A percentile compares a stretch with the other conserved stretches of the same genome.
Evolutionary conservation across 2,113 vertebrate genomes (phyloP).

Genomic region (Tinamus guttatus): DNA sequence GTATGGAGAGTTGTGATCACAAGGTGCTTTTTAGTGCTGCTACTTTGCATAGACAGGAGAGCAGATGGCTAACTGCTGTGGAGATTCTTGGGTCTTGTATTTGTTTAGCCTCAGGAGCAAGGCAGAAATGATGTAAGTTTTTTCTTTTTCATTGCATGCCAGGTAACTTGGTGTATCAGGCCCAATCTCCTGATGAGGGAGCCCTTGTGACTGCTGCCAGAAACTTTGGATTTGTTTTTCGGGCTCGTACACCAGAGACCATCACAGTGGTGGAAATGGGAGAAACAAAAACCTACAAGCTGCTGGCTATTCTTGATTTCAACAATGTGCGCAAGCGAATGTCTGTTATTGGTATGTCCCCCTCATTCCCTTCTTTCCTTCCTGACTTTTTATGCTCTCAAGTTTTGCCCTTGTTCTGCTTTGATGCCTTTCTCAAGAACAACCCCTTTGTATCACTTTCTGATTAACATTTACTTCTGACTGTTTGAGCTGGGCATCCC

Average conservation of each 20-base stretch:
- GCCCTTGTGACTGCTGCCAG: slow-evolving; percentile 94
- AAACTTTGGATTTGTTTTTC: slow-evolving; percentile 95
- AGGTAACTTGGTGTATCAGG: slow-evolving; percentile 92
- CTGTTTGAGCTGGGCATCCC: not conserved
- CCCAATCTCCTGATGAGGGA: slow-evolving; percentile 96
- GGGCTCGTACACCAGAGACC: slow-evolving; percentile 88
- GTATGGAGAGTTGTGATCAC: not conserved
- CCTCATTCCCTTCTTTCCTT: not conserved
- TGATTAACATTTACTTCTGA: not conserved
- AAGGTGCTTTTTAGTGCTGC: not conserved
- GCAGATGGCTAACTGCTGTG: not conserved
- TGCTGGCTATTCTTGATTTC: slow-evolving; percentile 94
- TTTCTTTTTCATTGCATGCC: not conserved
- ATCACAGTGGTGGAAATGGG: slow-evolving; percentile 90
- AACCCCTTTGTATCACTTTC: not conserved
- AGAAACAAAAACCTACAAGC: slow-evolving; percentile 79
- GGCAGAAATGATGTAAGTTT: not conserved
- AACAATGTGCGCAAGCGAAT: slow-evolving; percentile 94
- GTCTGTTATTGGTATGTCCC: slow-evolving; percentile 91
- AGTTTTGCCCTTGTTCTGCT: not conserved
- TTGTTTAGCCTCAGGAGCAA: not conserved
- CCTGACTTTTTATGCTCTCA: not conserved
- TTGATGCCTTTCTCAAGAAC: not conserved
- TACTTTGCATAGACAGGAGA: not conserved
- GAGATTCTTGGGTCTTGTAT: not conserved